Percentiles rank a stretch among this genome's conserved stretches.
Evolutionary conservation across 2,888 invertebrate genomes (phyloP).

Genomic region (Microctonus brassicae): DNA sequence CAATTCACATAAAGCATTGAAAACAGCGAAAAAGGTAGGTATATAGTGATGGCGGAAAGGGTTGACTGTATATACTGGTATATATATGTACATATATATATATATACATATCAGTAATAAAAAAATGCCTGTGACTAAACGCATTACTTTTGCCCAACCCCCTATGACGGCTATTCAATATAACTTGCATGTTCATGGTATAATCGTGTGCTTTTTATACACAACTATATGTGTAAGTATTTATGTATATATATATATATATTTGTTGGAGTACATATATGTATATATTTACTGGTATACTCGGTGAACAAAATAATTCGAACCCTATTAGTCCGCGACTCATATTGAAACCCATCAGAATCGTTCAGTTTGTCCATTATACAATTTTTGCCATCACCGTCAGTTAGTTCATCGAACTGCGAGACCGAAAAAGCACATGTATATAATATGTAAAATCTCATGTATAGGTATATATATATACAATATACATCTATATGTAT

Average conservation of each 20-base stretch:
- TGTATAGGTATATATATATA: not conserved
- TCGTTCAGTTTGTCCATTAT: slow-evolving; percentile 22
- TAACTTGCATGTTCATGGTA: slow-evolving; percentile 47
- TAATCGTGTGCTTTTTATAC: slow-evolving; percentile 30
- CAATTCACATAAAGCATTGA: slow-evolving; percentile 67
- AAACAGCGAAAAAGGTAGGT: slow-evolving; percentile 54
- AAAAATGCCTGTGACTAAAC: slow-evolving; percentile 63
- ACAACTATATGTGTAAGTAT: not conserved
- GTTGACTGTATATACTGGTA: not conserved
- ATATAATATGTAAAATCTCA: not conserved
- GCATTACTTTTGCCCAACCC: slow-evolving; percentile 60
- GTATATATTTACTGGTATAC: not conserved
- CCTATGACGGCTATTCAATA: slow-evolving; percentile 46
- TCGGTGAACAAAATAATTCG: slow-evolving; percentile 25
- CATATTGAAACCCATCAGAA: slow-evolving; percentile 30
- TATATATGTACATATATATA: slow-evolving; percentile 26
- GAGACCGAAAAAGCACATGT: not conserved
- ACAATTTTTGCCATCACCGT: slow-evolving; percentile 22
- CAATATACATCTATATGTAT: not conserved
- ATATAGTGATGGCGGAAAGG: slow-evolving; percentile 46
- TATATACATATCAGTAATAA: too few relatives aligned
- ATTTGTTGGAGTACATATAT: too few relatives aligned
- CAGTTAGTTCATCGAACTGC: not conserved
- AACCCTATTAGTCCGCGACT: slow-evolving; percentile 33
- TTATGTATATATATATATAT: slow-evolving; percentile 21